Evolutionary conservation across 2,113 vertebrate genomes (phyloP).

Genomic region (Notechis scutatus): DNA sequence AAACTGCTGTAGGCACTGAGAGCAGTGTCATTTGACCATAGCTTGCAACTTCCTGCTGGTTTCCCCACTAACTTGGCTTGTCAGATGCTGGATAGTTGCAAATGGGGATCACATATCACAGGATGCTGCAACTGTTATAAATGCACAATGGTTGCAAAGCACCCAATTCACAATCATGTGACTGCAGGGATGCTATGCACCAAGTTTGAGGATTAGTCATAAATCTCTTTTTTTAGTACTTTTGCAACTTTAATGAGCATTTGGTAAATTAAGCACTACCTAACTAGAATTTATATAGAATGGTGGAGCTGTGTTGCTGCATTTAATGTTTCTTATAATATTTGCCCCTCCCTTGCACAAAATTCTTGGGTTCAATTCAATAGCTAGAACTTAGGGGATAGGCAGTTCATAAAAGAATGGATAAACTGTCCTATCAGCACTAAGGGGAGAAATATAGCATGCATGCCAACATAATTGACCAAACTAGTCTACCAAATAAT

Average conservation of each 20-base stretch:
- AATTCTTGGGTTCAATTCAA: not conserved
- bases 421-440: not conserved
- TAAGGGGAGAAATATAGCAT: not conserved
- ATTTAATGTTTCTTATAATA: not conserved
- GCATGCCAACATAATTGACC: not conserved
- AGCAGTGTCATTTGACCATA: not conserved
- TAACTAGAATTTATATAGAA: not conserved
- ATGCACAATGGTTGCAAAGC: not conserved
- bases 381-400: not conserved
- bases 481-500: slow-evolving; percentile 14
- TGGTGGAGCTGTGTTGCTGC: not conserved
- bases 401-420: not conserved
- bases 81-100: not conserved
- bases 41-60: not conserved
- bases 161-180: not conserved
- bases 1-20: not conserved
- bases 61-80: not conserved
- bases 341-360: not conserved
- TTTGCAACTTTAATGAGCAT: not conserved
- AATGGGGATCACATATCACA: not conserved
- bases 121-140: not conserved
- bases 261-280: not conserved
- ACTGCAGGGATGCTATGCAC: not conserved
- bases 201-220: not conserved
- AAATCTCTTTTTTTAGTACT: not conserved